These are phyloP conservation scores for Octopus bimaculoides DNA, from an alignment of 1,140 invertebrate species.

Conservation along the genomic window DNA sequence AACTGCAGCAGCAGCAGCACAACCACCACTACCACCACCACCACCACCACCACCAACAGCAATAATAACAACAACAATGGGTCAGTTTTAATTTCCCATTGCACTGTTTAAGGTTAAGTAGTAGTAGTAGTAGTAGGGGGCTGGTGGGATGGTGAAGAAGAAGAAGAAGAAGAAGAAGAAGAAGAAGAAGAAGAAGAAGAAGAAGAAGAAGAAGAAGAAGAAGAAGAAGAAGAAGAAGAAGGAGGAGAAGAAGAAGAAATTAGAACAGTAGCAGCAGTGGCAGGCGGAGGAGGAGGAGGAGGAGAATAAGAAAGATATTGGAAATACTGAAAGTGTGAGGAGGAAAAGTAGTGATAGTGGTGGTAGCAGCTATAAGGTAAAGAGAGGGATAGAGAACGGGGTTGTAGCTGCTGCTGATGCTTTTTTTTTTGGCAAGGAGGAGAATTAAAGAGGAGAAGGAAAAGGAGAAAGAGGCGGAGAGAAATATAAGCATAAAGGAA, in stretches of 20 bases:
- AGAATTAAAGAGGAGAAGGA: too few relatives aligned
- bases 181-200: slow-evolving; percentile 7
- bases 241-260: background rate
- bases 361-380: too few relatives aligned
- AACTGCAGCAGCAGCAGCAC: background rate
- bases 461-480: too few relatives aligned
- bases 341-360: too few relatives aligned
- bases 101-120: background rate
- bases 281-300: background rate
- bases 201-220: slow-evolving; percentile 5
- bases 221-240: background rate
- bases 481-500: too few relatives aligned
- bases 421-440: too few relatives aligned
- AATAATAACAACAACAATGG: background rate
- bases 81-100: slow-evolving; percentile 7
- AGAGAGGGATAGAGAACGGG: too few relatives aligned
- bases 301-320: too few relatives aligned
- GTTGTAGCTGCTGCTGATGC: too few relatives aligned
- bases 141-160: background rate
- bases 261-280: slow-evolving; percentile 7
- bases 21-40: too few relatives aligned
- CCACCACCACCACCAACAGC: too few relatives aligned
- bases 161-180: slow-evolving; percentile 10
- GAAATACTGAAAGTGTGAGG: too few relatives aligned
- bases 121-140: background rate